Evolutionary conservation across 2,113 vertebrate species (phyloP).

Genomic region (Nycticorax nycticorax): DNA sequence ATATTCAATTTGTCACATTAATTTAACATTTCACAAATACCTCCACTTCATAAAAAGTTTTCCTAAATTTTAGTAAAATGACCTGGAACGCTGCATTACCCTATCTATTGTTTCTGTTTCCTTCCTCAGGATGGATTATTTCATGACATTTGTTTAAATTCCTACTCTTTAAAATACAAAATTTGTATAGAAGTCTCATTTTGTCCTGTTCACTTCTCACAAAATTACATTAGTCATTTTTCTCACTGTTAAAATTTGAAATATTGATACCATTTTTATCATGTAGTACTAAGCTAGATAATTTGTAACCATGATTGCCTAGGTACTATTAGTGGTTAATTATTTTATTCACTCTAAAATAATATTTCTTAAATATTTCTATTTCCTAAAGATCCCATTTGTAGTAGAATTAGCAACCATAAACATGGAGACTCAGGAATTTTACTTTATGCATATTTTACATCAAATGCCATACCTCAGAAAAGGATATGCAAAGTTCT

Average conservation of each 20-base stretch:
- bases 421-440: background rate
- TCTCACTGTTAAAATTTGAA: background rate
- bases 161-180: background rate
- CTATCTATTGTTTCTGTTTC: background rate
- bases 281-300: background rate
- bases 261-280: background rate
- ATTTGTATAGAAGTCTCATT: background rate
- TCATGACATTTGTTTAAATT: background rate
- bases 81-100: background rate
- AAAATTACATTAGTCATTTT: background rate
- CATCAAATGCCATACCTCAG: background rate
- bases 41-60: background rate
- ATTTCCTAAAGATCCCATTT: background rate
- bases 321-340: background rate
- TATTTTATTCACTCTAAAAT: background rate
- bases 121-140: background rate
- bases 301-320: background rate
- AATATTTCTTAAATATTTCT: background rate
- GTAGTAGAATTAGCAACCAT: background rate
- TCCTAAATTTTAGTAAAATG: background rate
- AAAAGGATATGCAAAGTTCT: background rate
- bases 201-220: background rate
- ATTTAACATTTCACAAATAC: background rate
- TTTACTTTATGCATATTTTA: background rate
- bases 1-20: background rate